These are phyloP conservation scores for Artibeus lituratus DNA, from an alignment of 2,797 vertebrate species.

Conservation along the genomic window DNA sequence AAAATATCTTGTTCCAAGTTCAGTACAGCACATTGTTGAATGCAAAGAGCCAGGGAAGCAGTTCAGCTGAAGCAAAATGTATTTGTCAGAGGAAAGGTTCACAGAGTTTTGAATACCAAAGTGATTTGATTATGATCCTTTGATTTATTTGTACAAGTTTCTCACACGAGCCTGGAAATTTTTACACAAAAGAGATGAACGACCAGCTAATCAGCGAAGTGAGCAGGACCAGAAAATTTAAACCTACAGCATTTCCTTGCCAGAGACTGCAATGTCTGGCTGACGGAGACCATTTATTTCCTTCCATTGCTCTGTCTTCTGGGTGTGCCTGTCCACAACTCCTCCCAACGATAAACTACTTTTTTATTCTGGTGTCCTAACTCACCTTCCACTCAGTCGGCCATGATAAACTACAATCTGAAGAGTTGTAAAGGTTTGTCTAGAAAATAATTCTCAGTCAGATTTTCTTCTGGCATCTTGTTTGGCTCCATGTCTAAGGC, in stretches of 20 bases:
- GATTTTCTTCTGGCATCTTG: constrained; percentile 38
- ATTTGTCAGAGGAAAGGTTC: not conserved
- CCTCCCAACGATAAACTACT: not conserved
- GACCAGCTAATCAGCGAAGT: not conserved
- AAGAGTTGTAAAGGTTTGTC: constrained; percentile 16
- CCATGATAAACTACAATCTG: constrained; percentile 28
- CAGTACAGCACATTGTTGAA: not conserved
- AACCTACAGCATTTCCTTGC: constrained; percentile 14
- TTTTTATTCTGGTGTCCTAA: constrained; percentile 33
- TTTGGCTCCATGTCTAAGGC: not conserved
- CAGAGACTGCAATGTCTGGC: not conserved
- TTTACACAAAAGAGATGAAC: not conserved
- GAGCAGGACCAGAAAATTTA: not conserved
- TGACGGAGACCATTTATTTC: not conserved
- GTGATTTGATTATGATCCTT: not conserved
- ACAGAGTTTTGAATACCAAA: not conserved
- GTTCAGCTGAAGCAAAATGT: not conserved
- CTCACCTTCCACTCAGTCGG: not conserved
- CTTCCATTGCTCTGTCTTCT: not conserved
- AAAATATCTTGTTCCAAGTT: not conserved
- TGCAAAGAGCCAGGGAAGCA: not conserved
- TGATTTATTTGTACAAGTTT: constrained; percentile 25
- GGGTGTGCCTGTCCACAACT: not conserved
- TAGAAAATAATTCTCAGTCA: constrained; percentile 43
- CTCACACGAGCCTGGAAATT: not conserved